A percentile compares a stretch with the other conserved stretches of the same genome.
phyloP scores from a whole-genome alignment of 2,888 invertebrate species.

The Drosophila birchii region DNA sequence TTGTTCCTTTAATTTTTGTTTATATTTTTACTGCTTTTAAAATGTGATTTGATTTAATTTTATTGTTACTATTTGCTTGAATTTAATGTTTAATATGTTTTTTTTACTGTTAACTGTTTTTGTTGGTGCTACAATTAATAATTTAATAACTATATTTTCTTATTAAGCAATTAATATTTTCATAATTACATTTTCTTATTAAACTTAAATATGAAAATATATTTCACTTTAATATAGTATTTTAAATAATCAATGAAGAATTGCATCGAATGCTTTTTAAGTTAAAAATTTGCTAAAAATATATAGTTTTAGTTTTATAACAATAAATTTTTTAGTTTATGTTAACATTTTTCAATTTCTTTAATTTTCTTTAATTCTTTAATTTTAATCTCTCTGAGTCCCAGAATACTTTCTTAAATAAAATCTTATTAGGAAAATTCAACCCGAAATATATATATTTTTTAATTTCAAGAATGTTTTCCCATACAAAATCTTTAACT shows the following conservation, averaged over 20 bases:
- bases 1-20: too few relatives aligned
- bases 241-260: background rate
- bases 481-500: background rate
- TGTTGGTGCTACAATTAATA: background rate
- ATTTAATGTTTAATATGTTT: too few relatives aligned
- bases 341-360: too few relatives aligned
- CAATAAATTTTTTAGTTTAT: too few relatives aligned
- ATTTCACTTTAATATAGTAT: background rate
- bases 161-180: background rate
- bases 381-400: background rate
- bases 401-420: background rate
- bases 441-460: background rate
- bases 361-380: too few relatives aligned
- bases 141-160: background rate
- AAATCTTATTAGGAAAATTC: too few relatives aligned
- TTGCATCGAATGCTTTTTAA: background rate
- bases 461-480: background rate
- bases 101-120: background rate
- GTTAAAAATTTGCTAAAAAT: background rate
- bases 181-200: too few relatives aligned
- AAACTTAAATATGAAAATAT: too few relatives aligned
- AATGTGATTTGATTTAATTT: background rate
- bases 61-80: background rate
- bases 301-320: too few relatives aligned
- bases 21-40: background rate